Base-by-base conservation (phyloP, 2,113 vertebrate genomes). In the Tachysurus fulvidraco region DNA sequence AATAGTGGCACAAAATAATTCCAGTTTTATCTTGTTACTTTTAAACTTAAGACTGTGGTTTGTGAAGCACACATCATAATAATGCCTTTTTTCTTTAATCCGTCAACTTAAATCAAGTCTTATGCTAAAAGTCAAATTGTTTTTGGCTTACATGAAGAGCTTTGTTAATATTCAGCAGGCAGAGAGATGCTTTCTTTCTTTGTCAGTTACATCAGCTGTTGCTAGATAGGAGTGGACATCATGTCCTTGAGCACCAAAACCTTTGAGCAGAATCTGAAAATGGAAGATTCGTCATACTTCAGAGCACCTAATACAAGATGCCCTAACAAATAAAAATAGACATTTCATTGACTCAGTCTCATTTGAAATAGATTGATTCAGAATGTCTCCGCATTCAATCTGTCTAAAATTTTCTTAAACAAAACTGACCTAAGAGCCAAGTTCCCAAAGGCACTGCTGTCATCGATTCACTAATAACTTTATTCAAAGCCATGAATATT, bases 111-210 rank as follows among this genome's bases (percentile, higher is more conserved):
- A 60, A 83, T 87, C 52, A 87, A 84, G 78, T 62, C 16, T 46
- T 74, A 62, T 57, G 57, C 52, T 36, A 89, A 79, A 82, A 69
- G 21, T 73, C 60, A 76, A 85, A 69, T 62, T 50, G 64, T 89
- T 86, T 81, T 82, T 76, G 52, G 57, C 59, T 36, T 57, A 64
- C 81, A 83, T 10, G 13, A 28, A 67, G 46, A 79, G 79, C 30
- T 83, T 84, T 81, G 78, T 87, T 89, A 87, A 85, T 85, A 89
- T 89, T 89, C 79, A 77, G 54, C 83, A 87, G 57, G 79, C 71
- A 83, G 50, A 85, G 82, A 62, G 77, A 59, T 87, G 88, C 69
- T 84, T 89, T 89, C 83, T 82, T 82, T 87, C 86, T 87, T 57
- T 78, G 86, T 87, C 85, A 89, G 83, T 89, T 85, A 87, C 65